phyloP scores from a whole-genome alignment of 1,140 invertebrate genomes.

The Diachasma alloeum region DNA sequence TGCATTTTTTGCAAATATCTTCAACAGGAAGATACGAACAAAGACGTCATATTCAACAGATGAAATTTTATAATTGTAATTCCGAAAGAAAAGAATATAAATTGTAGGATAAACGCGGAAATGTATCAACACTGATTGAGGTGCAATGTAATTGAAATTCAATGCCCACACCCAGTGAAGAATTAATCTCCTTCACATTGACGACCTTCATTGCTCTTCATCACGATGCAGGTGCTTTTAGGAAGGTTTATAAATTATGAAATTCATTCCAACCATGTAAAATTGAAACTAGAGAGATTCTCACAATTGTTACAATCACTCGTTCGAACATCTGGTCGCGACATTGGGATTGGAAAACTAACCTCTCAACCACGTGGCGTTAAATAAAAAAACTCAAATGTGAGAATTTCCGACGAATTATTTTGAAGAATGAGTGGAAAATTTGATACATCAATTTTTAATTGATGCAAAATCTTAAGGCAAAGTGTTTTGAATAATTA shows the following conservation, averaged over 20 bases:
- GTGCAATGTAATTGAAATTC: conserved; percentile 40
- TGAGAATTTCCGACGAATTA: neutral
- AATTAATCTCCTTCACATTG: conserved; percentile 57
- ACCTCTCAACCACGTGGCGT: neutral
- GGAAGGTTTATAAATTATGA: conserved; percentile 39
- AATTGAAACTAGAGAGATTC: neutral
- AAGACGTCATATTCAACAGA: no score
- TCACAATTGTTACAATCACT: neutral
- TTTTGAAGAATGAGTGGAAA: neutral
- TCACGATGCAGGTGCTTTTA: conserved; percentile 55
- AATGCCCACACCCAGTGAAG: conserved; percentile 56
- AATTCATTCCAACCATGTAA: neutral
- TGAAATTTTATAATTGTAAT: conserved; percentile 43
- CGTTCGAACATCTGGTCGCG: neutral
- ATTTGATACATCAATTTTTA: neutral
- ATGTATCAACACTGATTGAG: conserved; percentile 61
- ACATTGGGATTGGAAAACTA: neutral
- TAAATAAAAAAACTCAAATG: neutral
- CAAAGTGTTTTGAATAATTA: no score
- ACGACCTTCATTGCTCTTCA: conserved; percentile 47
- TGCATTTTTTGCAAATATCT: no score
- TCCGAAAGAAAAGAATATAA: no score
- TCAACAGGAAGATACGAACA: neutral
- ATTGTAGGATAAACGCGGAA: neutral
- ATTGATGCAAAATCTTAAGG: neutral